A percentile compares a stretch with the other conserved stretches of the same genome.
phyloP scores from a whole-genome alignment of 1,140 invertebrate genomes.

The Alviniconcha marisindica region DNA sequence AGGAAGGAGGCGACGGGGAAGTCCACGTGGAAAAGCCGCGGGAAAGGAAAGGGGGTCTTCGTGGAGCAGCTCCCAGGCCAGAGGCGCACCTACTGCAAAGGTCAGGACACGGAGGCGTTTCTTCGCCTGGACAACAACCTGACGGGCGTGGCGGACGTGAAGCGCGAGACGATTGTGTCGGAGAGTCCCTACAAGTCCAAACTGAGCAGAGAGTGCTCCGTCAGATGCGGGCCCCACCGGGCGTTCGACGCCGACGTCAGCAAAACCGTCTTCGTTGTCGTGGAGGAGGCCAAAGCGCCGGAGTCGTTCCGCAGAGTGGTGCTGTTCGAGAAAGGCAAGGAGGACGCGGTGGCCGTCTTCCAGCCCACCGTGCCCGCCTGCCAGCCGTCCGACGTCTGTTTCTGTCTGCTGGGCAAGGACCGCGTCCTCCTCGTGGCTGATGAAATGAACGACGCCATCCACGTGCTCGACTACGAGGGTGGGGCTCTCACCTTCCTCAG shows the following conservation, averaged over 20 bases:
- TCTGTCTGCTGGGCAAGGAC: background rate
- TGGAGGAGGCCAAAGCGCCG: too few relatives aligned
- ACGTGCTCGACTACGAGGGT: background rate
- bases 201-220: background rate
- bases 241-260: background rate
- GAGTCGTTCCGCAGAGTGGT: background rate
- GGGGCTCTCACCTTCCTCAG: background rate
- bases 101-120: background rate
- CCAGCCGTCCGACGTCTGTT: slow-evolving; percentile 10
- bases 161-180: background rate
- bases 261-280: background rate
- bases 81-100: slow-evolving; percentile 9
- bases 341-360: background rate
- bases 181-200: slow-evolving; percentile 11
- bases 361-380: background rate
- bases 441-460: slow-evolving; percentile 11
- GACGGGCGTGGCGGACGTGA: background rate
- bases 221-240: background rate
- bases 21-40: slow-evolving; percentile 8
- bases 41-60: slow-evolving; percentile 1
- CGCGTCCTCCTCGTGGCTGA: background rate
- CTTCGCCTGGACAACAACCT: slow-evolving; percentile 9
- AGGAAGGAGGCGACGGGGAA: background rate
- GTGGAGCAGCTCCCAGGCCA: background rate
- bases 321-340: background rate